A percentile compares a stretch with the other conserved stretches of the same genome.
These are phyloP conservation scores for Meriones psammophilus DNA, from an alignment of 2,797 vertebrate species.

Conservation along the genomic window DNA sequence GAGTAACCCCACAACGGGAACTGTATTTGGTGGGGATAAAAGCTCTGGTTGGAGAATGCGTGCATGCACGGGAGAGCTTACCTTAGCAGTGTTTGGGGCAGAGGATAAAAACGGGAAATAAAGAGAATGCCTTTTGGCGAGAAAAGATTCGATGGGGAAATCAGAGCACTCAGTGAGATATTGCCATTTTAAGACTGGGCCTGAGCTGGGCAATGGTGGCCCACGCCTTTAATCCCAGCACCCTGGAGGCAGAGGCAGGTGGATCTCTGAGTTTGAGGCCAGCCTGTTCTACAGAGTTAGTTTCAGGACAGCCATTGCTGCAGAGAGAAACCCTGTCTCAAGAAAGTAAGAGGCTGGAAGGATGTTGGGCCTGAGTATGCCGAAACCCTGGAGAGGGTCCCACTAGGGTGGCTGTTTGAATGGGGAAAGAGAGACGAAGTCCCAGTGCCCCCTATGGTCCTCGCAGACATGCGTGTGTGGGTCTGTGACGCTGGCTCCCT, in stretches of 20 bases:
- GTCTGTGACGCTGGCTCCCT: not conserved
- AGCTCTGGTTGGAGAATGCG: not conserved
- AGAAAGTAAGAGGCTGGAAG: not conserved
- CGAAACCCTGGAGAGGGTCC: not conserved
- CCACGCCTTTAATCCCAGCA: not conserved
- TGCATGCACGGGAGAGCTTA: not conserved
- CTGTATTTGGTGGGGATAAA: not conserved
- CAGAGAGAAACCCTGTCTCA: not conserved
- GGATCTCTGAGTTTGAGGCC: not conserved
- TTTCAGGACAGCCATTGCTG: not conserved
- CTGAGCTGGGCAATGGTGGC: not conserved
- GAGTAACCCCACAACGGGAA: conserved; percentile 6
- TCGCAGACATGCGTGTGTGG: not conserved
- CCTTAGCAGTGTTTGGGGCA: not conserved
- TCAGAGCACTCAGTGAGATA: not conserved
- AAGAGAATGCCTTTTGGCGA: not conserved
- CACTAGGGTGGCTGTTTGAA: not conserved
- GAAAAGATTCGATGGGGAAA: not conserved
- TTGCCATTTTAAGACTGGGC: not conserved
- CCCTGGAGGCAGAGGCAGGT: not conserved
- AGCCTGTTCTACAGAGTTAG: not conserved
- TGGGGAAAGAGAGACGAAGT: not conserved
- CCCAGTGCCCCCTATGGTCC: not conserved
- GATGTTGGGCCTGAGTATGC: not conserved
- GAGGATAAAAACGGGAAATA: not conserved